A percentile compares a stretch with the other conserved stretches of the same genome.
Evolutionary conservation across 2,797 vertebrate species (phyloP).

Genomic region (Oreochromis mossambicus): DNA sequence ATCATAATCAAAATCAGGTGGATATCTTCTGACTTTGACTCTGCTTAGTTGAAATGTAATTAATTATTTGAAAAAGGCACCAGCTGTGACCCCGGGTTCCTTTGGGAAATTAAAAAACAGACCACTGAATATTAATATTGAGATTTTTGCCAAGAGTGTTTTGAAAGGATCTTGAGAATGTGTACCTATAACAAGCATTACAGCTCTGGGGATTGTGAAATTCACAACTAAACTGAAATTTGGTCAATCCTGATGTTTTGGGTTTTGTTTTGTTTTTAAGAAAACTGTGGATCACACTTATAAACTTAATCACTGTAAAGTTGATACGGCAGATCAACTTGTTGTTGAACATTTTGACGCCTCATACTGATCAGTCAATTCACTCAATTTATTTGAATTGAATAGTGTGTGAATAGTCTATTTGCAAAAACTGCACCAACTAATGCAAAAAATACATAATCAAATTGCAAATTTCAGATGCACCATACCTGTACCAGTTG

Average conservation of each 20-base stretch:
- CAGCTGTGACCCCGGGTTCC: neutral
- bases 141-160: neutral
- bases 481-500: slow-evolving; percentile 89
- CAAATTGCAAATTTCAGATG: neutral
- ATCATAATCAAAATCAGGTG: neutral
- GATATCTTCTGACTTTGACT: neutral
- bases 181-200: neutral
- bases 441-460: neutral
- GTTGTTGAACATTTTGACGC: neutral
- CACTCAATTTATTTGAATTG: neutral
- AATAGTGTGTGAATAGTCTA: neutral
- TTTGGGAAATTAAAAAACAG: neutral
- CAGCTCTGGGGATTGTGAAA: neutral
- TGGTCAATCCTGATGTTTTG: neutral
- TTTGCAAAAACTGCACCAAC: neutral
- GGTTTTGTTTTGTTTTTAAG: neutral
- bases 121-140: neutral
- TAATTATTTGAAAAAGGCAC: neutral
- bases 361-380: neutral
- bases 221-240: neutral
- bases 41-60: neutral
- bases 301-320: neutral
- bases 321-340: neutral
- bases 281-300: neutral
- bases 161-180: neutral